phyloP scores from a whole-genome alignment of 2,797 vertebrate genomes.

The Limosa lapponica region DNA sequence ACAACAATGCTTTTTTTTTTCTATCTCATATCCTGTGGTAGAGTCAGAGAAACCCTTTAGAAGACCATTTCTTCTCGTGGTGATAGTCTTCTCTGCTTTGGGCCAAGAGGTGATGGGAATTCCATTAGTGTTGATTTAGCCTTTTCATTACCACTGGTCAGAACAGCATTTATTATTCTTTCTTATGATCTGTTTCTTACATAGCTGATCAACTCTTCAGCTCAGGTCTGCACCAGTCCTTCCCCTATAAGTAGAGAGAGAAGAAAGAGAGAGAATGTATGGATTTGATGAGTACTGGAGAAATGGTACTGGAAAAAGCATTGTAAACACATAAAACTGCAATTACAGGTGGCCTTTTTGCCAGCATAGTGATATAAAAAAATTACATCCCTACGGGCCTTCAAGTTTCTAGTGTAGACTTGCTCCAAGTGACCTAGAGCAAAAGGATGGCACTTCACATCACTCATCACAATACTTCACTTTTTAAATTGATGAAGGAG shows the following conservation, averaged over 20 bases:
- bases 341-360: background rate
- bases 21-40: background rate
- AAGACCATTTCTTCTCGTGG: background rate
- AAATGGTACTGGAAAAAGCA: background rate
- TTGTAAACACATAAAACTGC: background rate
- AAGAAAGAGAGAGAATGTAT: background rate
- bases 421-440: background rate
- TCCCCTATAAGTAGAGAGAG: background rate
- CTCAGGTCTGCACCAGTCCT: background rate
- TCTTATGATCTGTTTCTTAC: background rate
- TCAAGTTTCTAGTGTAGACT: background rate
- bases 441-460: background rate
- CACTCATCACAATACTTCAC: background rate
- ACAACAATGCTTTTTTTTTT: background rate
- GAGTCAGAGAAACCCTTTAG: background rate
- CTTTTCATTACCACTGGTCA: background rate
- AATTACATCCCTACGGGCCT: background rate
- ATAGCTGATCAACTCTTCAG: background rate
- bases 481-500: background rate
- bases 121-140: background rate
- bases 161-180: background rate
- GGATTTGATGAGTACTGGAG: background rate
- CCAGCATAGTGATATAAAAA: background rate
- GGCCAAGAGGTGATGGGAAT: background rate
- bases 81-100: background rate